Base-by-base conservation (phyloP, 2,797 vertebrate species). In the Mus caroli region DNA sequence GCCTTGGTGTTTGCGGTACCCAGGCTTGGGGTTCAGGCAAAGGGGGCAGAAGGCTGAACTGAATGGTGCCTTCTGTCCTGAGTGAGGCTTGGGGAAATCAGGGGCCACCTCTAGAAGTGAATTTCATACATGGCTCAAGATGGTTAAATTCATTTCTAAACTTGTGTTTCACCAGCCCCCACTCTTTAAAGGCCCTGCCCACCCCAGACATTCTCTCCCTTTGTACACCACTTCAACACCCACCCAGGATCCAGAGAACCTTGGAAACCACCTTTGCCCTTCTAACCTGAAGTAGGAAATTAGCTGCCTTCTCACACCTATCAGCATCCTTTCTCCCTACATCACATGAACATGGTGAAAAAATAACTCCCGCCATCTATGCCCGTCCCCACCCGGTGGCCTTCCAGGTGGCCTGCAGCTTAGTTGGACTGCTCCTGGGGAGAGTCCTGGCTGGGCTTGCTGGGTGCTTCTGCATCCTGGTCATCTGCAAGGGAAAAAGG, bases 371-470 rank as follows among this genome's bases (percentile, higher is more conserved):
- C 40, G 28, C 24, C 26, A 1, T 4, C 31, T 62, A 7, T 10
- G 83, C 24, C 88, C 7, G 17, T 24, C 28, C 20, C 62, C 28
- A 1, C 52, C 64, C 62, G 20, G 80, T 2, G 85, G 90, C 75
- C 37, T 2, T 0, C 62, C 20, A 73, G 78, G 92, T 0, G n/a
- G 62, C 96, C 88, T 0, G 77, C 37, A 5, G 95, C 92, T 97
- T 97, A 96, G 60, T 82, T 54, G 13, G 87, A 92, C 94, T 98
- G 96, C 96, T 98, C 98, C 96, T 97, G 91, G 58, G 97, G 96
- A 6, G 96, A 80, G 0, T 88, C 54, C 64, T 97, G 98, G 89
- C 86, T 95, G 86, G 91, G 56, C 85, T 98, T 97, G 24, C 0
- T 1, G 12, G 90, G 93, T n/a, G 64, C 14, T 50, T 76, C 96